phyloP scores from a whole-genome alignment of 2,113 vertebrate species.

The Callospermophilus lateralis region DNA sequence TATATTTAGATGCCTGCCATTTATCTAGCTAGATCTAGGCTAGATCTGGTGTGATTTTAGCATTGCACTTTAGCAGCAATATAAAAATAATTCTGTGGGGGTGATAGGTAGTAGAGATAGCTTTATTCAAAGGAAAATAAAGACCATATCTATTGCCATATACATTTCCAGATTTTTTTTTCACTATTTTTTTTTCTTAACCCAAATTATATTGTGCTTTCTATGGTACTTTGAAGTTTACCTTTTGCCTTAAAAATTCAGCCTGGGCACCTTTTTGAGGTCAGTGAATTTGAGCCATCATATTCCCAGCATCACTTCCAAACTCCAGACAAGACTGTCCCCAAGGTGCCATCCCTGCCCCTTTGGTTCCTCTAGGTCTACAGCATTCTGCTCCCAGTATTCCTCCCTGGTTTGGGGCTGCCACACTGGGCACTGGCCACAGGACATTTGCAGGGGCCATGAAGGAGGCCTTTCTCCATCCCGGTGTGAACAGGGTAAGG shows the following conservation, averaged over 20 bases:
- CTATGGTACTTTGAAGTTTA: background rate
- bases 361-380: too few relatives aligned
- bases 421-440: too few relatives aligned
- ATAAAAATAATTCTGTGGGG: background rate
- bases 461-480: background rate
- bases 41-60: background rate
- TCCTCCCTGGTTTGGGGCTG: background rate
- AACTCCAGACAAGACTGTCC: background rate
- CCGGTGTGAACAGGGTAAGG: background rate
- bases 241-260: background rate
- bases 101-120: background rate
- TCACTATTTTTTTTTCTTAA: background rate
- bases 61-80: background rate
- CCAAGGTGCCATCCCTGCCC: background rate
- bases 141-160: background rate
- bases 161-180: background rate
- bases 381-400: background rate
- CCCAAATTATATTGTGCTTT: background rate
- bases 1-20: background rate
- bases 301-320: background rate
- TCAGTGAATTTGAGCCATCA: background rate
- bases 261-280: background rate
- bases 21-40: background rate
- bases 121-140: conserved; percentile 13
- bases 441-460: background rate